These are phyloP conservation scores for Haliclystus octoradiatus DNA, from an alignment of 30 jellyfish, hydroid and myxozoan species.

Conservation along the genomic window DNA sequence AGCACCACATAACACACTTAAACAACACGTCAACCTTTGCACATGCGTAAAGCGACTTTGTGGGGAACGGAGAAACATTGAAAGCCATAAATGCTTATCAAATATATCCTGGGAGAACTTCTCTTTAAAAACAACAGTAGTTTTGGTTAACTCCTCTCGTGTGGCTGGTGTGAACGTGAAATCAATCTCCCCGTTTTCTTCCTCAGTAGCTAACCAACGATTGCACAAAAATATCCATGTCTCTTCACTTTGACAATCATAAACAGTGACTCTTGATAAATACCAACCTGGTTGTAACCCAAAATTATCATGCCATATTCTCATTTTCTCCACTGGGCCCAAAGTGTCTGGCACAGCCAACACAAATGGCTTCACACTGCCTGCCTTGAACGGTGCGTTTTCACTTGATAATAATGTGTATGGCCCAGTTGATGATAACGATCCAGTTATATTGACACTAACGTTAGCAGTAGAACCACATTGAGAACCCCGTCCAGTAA, in stretches of 20 bases:
- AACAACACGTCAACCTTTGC: constrained; percentile 63
- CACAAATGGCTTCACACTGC: constrained; percentile 11
- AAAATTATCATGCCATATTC: constrained; percentile 20
- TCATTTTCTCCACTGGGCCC: neutral
- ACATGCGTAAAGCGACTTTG: constrained; percentile 68
- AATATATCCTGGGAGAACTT: constrained; percentile 3
- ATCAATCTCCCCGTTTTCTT: constrained; percentile 8
- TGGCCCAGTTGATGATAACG: constrained; percentile 6
- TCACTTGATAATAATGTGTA: neutral
- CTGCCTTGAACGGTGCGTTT: neutral
- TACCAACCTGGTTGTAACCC: constrained; percentile 9
- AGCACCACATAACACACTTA: constrained; percentile 38
- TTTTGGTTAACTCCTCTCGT: constrained; percentile 1
- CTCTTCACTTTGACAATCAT: constrained; percentile 10
- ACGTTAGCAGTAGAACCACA: constrained; percentile 77
- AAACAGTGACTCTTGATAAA: neutral
- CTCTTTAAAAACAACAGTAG: constrained; percentile 6
- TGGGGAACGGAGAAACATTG: constrained; percentile 22
- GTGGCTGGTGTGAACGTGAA: constrained; percentile 5
- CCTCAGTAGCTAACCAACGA: constrained; percentile 16
- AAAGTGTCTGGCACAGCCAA: neutral
- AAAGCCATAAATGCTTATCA: constrained; percentile 14
- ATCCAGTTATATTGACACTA: neutral
- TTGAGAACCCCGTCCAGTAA: constrained; percentile 58
- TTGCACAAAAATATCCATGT: neutral